Percentiles rank a stretch among this genome's conserved stretches.
phyloP scores from a whole-genome alignment of 2,888 invertebrate genomes.

The Hyalella azteca region DNA sequence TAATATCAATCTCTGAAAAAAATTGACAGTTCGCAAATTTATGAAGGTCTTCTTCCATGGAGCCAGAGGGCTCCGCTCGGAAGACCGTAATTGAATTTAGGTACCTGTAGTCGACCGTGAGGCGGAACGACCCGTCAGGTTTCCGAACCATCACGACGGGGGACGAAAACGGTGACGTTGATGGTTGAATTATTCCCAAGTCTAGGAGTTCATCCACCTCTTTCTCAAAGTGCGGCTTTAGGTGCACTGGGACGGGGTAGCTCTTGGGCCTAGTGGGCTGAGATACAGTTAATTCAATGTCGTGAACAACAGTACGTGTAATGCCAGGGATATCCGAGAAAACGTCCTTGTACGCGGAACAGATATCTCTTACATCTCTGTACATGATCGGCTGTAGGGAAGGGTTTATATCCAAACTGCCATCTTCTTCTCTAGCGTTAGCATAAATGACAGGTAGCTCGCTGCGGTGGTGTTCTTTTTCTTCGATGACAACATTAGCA shows the following conservation, averaged over 20 bases:
- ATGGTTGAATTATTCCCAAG: background rate
- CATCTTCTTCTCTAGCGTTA: background rate
- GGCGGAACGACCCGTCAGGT: constrained; percentile 28
- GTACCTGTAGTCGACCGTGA: constrained; percentile 6
- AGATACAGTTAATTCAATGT: background rate
- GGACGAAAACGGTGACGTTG: background rate
- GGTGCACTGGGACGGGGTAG: background rate
- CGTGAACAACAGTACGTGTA: background rate
- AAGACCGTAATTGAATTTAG: constrained; percentile 15
- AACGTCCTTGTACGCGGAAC: background rate
- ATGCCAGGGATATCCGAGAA: background rate
- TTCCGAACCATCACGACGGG: no score
- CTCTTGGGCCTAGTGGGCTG: background rate
- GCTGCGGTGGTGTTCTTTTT: no score
- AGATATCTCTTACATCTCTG: background rate
- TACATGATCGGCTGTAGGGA: background rate
- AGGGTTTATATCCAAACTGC: background rate
- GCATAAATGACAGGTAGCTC: background rate
- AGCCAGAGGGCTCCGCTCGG: constrained; percentile 17
- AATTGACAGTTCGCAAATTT: background rate
- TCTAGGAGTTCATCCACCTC: background rate
- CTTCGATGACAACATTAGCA: no score
- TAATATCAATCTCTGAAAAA: constrained; percentile 31
- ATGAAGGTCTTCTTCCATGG: constrained; percentile 22
- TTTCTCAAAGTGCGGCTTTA: no score